phyloP scores from a whole-genome alignment of 2,113 vertebrate species.

The Nansenia antarctica region DNA sequence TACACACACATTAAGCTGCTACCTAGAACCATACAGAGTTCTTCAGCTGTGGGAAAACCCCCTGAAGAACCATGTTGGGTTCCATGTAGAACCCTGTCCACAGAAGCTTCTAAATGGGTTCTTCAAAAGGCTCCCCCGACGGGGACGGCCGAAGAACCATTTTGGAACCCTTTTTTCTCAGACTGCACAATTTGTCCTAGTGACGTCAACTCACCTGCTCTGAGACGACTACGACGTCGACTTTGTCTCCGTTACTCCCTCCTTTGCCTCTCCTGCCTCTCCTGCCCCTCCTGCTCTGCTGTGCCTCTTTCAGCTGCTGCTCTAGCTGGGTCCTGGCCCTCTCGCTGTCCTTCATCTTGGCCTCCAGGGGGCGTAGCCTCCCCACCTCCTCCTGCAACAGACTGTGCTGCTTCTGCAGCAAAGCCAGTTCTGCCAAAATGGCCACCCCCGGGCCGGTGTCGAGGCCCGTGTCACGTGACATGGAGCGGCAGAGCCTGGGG shows the following conservation, averaged over 20 bases:
- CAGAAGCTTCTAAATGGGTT: too few relatives aligned
- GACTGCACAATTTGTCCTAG: too few relatives aligned
- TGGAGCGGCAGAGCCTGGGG: conserved; percentile 62
- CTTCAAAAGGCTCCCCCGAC: too few relatives aligned
- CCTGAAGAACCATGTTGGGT: too few relatives aligned
- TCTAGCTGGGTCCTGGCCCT: conserved; percentile 64
- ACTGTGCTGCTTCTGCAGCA: conserved; percentile 80
- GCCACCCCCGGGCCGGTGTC: conserved; percentile 46
- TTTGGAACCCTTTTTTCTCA: too few relatives aligned
- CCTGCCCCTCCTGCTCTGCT: conserved; percentile 28
- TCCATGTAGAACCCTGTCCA: too few relatives aligned
- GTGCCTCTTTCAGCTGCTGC: conserved; percentile 43
- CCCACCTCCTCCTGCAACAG: conserved; percentile 87
- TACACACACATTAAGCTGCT: too few relatives aligned
- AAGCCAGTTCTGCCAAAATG: conserved; percentile 56
- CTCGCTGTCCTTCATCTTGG: conserved; percentile 77
- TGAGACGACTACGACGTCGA: conserved; percentile 24
- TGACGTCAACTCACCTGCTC: conserved; percentile 60
- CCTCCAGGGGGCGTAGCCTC: conserved; percentile 72
- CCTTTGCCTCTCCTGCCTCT: background rate
- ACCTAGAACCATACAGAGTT: too few relatives aligned
- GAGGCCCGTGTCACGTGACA: conserved; percentile 69
- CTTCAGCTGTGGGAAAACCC: too few relatives aligned
- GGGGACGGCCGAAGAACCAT: too few relatives aligned
- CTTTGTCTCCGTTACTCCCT: conserved; percentile 49